Evolutionary conservation across 1,140 invertebrate genomes (phyloP), one percentile per base, ranked within the genome.

Genomic region (Dinoponera quadriceps): DNA sequence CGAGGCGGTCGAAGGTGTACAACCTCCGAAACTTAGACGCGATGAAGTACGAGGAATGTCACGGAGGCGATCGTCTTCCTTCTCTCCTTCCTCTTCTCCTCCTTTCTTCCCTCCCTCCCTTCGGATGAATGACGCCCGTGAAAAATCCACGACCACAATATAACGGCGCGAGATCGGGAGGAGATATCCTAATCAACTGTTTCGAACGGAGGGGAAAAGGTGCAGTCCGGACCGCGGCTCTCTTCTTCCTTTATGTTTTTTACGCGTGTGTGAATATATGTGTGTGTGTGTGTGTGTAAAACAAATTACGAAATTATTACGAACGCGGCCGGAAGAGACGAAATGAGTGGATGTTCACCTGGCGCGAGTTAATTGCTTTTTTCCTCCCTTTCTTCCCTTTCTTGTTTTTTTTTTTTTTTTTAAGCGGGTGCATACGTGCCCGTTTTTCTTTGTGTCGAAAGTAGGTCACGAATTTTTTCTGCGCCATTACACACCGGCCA

Each of bases 1-100:
- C 20, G 54, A 51, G 54, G 54, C 48, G 54, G 49, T 81, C 57
- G 72, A 57, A 83, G 82, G 86, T 88, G 81, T 87, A 82, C 86
- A 90, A 91, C 82, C 89, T 88, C 89, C 82, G 85, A 92, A 92
- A 89, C 54, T 84, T 86, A 63, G 65, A 66, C 80, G 85, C 82
- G 85, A 85, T 86, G 87, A 90, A 84, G 54, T 75, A 85, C 14
- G 68, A 71, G 73, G 66, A 22, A 38, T 71, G 75, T 85, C 78
- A 71, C 77, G 78, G 59, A 73, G 62, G 38, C 69, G 87, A 22
- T 16, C 57, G 27, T 49, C 49, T 20, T 75, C 20, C 18, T 71
- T n/a, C 73, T 27, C 55, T 62, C 57, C 22, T 27, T 60, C 44
- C 16, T 11, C 29, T 9, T 44, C 11, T 9, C 9, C 11, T 9